Evolutionary conservation across 2,797 vertebrate genomes (phyloP).

Genomic region (Astyanax mexicanus): DNA sequence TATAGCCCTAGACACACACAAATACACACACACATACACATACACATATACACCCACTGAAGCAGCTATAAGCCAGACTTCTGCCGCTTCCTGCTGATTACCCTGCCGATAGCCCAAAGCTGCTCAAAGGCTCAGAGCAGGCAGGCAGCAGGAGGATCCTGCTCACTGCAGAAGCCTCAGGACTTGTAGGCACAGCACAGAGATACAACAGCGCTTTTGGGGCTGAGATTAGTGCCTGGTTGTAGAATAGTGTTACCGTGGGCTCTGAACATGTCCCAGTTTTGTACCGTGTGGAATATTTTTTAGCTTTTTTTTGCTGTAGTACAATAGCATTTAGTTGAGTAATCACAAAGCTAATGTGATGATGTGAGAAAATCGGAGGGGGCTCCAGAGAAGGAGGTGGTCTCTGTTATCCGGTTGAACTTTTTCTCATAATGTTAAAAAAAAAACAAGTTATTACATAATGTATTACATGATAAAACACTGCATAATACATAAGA

Average conservation of each 20-base stretch:
- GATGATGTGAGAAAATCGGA: slow-evolving; percentile 16
- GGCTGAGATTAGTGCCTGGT: slow-evolving; percentile 32
- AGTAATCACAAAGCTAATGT: slow-evolving; percentile 37
- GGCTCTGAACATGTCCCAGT: slow-evolving; percentile 22
- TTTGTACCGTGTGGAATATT: not conserved
- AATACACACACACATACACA: slow-evolving; percentile 43
- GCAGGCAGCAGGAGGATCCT: slow-evolving; percentile 58
- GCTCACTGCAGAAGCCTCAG: slow-evolving; percentile 43
- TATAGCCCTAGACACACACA: slow-evolving; percentile 46
- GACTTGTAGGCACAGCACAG: slow-evolving; percentile 35
- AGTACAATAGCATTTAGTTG: slow-evolving; percentile 15
- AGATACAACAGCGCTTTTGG: slow-evolving; percentile 34
- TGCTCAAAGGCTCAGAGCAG: slow-evolving; percentile 67
- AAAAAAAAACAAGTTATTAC: too few relatives aligned
- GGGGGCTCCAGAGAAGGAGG: not conserved
- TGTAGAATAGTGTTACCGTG: slow-evolving; percentile 27
- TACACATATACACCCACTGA: slow-evolving; percentile 59
- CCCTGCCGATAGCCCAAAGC: slow-evolving; percentile 71
- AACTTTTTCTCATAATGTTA: not conserved
- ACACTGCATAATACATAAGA: too few relatives aligned
- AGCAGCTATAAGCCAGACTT: slow-evolving; percentile 74
- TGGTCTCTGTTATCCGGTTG: not conserved
- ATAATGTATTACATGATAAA: too few relatives aligned
- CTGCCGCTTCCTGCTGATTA: slow-evolving; percentile 77
- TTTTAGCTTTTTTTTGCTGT: not conserved